Evolutionary conservation across 2,113 vertebrate species (phyloP), one percentile per base, ranked within the genome.

Genomic region (Perca fluviatilis): DNA sequence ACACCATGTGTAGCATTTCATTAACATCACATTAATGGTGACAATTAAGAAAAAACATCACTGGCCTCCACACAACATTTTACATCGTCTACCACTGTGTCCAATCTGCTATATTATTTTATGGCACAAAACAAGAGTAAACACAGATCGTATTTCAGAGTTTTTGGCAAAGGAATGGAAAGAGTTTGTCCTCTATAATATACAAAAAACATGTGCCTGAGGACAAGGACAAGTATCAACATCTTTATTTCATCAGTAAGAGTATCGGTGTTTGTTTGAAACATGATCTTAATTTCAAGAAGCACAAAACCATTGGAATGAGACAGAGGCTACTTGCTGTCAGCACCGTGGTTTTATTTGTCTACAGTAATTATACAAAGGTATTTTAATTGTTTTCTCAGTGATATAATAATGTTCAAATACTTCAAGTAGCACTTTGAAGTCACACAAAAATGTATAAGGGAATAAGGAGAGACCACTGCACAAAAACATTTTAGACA

Each of bases 161-260:
- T 65, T 74, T 73, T 61, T 74, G 58, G 60, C 6, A 64, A 65
- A 25, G 16, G 8, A 10, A 43, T 43, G 10, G 40, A 43, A 43
- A 9, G 40, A 43, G 40, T 86, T 84, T 88, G 62, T 79, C 33
- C 13, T 56, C 46, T 36, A 36, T 58, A 82, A 63, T 69, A 77
- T 51, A 73, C 8, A 56, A 56, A 72, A 79, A 65, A 64, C 23
- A 49, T 63, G 16, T 25, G 56, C 49, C 36, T 43, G 58, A 74
- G 40, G 75, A 70, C 53, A 66, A 74, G 18, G 43, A 60, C 68
- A 67, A 83, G 68, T 25, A 61, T 75, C 40, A 78, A 81, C 83
- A 86, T 83, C 58, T 89, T 89, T 80, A 62, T 69, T 87, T 61
- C 65, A 82, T 91, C 80, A 84, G 50, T 53, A 8, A 67, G 40